These are phyloP conservation scores for Trinectes maculatus DNA, from an alignment of 2,113 vertebrate species.

Conservation along the genomic window DNA sequence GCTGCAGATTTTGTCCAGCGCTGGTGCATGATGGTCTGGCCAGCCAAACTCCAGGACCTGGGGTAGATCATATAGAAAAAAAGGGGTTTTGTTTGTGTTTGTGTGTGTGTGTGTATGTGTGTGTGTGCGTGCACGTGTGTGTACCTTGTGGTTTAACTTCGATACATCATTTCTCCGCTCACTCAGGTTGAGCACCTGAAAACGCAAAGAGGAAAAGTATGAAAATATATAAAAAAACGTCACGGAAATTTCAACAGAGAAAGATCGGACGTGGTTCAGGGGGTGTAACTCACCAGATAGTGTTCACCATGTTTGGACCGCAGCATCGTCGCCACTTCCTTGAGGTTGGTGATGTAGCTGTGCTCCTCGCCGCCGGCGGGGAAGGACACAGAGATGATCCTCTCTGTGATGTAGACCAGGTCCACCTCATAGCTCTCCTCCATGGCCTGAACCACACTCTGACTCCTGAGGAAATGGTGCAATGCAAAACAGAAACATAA, in stretches of 20 bases:
- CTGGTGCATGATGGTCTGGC: conserved; percentile 94
- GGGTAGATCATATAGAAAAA: background rate
- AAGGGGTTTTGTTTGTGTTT: background rate
- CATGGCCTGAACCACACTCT: conserved; percentile 85
- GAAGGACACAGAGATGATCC: conserved; percentile 94
- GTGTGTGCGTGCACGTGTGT: background rate
- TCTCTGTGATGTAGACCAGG: conserved; percentile 90
- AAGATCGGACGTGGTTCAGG: background rate
- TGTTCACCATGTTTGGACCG: conserved; percentile 92
- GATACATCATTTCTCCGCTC: conserved; percentile 87
- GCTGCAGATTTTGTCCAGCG: conserved; percentile 96
- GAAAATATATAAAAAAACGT: background rate
- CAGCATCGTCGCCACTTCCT: conserved; percentile 95
- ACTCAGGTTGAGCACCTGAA: conserved; percentile 93
- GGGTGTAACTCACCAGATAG: conserved; percentile 87
- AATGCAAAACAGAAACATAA: too few relatives aligned
- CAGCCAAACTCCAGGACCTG: conserved; percentile 97
- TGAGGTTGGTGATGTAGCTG: conserved; percentile 88
- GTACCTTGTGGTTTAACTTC: conserved; percentile 91
- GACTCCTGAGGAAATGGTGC: too few relatives aligned
- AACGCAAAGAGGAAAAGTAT: conserved; percentile 10
- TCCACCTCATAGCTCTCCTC: conserved; percentile 95
- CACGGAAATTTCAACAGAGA: too few relatives aligned
- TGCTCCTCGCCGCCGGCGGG: conserved; percentile 85
- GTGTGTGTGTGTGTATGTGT: background rate